Conservation (phyloP, 2,113 vertebrate species). For the Leucoraja erinaceus region DNA sequence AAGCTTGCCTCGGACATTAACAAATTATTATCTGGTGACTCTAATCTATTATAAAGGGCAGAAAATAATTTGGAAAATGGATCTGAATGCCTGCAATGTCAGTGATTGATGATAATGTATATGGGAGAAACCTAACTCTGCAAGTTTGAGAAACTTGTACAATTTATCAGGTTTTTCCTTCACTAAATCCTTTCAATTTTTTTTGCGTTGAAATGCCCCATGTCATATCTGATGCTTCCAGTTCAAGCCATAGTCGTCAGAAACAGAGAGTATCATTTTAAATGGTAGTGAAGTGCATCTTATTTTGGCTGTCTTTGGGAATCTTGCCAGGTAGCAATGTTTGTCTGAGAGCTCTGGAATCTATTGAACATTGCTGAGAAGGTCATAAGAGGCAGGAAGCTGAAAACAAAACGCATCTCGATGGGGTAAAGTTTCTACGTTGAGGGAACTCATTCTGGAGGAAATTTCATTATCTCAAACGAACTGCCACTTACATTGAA, state of each 20-base stretch:
- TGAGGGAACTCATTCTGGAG: too few species aligned
- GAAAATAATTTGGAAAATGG: slow-evolving; percentile 16
- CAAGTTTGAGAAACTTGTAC: slow-evolving; percentile 28
- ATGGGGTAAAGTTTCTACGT: too few species aligned
- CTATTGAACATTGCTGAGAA: background rate
- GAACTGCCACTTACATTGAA: too few species aligned
- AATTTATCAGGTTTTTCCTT: background rate
- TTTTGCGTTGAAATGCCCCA: background rate
- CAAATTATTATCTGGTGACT: slow-evolving; percentile 28
- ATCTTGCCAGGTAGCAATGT: background rate
- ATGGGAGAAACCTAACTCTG: background rate
- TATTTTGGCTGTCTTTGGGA: background rate
- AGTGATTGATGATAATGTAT: slow-evolving; percentile 23
- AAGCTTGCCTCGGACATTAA: background rate
- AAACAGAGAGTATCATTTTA: background rate
- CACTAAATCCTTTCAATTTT: background rate
- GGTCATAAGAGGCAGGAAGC: background rate
- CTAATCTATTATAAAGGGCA: background rate
- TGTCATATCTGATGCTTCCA: background rate
- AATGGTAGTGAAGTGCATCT: background rate
- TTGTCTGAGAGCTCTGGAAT: background rate
- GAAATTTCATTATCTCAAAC: too few species aligned
- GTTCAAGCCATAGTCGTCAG: background rate
- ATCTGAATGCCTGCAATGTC: slow-evolving; percentile 1
- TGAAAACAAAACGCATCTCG: background rate